Evolutionary conservation across 1,140 invertebrate species (phyloP), one percentile per base, ranked within the genome.

Genomic region (Sinonovacula constricta): DNA sequence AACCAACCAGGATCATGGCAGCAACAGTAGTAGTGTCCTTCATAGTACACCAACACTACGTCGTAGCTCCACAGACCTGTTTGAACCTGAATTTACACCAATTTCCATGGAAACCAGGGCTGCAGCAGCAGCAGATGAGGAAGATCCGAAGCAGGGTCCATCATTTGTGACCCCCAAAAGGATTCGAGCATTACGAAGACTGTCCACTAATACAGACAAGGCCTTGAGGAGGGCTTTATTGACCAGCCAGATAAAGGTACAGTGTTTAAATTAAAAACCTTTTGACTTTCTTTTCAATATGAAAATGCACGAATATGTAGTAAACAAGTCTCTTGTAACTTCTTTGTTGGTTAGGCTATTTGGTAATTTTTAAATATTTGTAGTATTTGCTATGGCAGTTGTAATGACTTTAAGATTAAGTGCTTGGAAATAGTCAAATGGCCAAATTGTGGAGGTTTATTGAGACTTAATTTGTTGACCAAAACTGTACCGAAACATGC

Each of bases 191-290:
- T 54, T 82, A 1, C 59, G 83, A 66, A 80, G 83, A 26, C 22
- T 86, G 31, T 88, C 85, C 18, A 71, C 79, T 39, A 84, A 83
- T 53, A 86, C 84, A 30, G 80, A 87, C 22, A 79, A 39, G 22
- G 26, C 66, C 1, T 54, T 82, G n/a, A 67, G 82, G 31, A 71
- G 62, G 49, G 66, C 65, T 28, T 69, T 86, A 31, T 56, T 83
- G 18, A 69, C 79, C 7, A 68, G 76, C 12, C 80, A 85, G 39
- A 60, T 82, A 18, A 85, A 80, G 82, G 86, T 87, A 68, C 54
- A 54, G 66, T n/a, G n/a, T n/a, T n/a, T n/a, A n/a, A n/a, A n/a
- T n/a, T n/a, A n/a, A n/a, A n/a, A n/a, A n/a, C n/a, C n/a, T n/a
- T n/a, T n/a, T n/a, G n/a, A n/a, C n/a, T n/a, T n/a, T n/a, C n/a